Evolutionary conservation across 2,888 invertebrate genomes (phyloP), one percentile per base, ranked within the genome.

Genomic region (Willowsia nigromaculata): DNA sequence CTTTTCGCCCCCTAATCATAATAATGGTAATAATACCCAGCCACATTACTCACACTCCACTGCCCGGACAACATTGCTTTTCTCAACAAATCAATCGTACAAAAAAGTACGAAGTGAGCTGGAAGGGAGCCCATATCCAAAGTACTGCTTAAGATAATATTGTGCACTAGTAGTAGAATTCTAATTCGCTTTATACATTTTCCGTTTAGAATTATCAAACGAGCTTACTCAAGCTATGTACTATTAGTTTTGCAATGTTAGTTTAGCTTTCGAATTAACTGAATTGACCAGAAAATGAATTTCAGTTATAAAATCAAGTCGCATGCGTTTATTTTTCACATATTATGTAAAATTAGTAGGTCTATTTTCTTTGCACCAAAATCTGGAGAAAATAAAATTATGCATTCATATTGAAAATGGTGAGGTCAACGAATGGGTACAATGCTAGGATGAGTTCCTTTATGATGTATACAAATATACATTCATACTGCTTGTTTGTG

Each of bases 21-120:
- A 86, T 86, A 86, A 86, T 81, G 86, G 81, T 86, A 80, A 81
- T 80, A 80, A 81, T 71, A 86, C 50, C 80, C 68, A 40, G 86
- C 33, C 81, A 37, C 71, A 86, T 81, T 86, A 86, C 86, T 86
- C 81, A 86, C 86, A 86, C 86, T 71, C 18, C 78, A 50, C 22
- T 85, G 76, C 33, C 22, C 15, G 65, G 33, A 22, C 65, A 65
- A 33, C 33, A 65, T 43, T 43, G 15, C 25, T 74, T 22, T 74
- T 40, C 27, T 40, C 74, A 6, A 13, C 68, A 74, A 43, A 43
- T 43, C 74, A 74, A 74, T 43, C 74, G 43, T 25, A 43, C 1
- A 22, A 47, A 68, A 68, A 68, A 68, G 18, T 40, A 68, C 9
- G 25, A 4, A 27, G 59, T n/a, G 22, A 62, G 13, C 4, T 43